Base-by-base conservation (phyloP, 2,888 invertebrate species). In the Marronus borbonicus region DNA sequence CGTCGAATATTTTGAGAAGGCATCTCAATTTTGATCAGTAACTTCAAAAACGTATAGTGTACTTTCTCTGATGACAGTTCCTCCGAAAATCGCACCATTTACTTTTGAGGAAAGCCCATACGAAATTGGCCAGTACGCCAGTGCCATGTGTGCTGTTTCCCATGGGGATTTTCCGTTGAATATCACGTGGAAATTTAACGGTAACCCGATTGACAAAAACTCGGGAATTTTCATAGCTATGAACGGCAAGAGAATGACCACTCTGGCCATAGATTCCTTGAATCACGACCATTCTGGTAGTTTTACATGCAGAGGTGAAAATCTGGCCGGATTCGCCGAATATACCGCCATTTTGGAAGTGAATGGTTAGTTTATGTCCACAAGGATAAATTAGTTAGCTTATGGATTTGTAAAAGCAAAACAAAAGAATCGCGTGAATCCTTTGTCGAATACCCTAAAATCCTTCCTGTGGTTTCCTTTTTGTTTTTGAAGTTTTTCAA, bases 11-110 rank as follows among this genome's bases (percentile, higher is more conserved):
- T 2, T 24, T 24, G 24, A 24, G 24, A 39, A 39, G 8, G 8
- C 39, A 39, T 62, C 28, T 28, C 10, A 24, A 44, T 50, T 66
- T 62, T 36, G 3, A 36, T 5, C 31, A 36, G 31, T 36, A 39
- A 10, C 64, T 76, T 20, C 14, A 12, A 0, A 4, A 17, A 12
- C 24, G 28, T 50, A 28, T 39, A 55, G 12, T n/a, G 7, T 10
- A 17, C 10, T 14, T 8, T 70, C 31, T 55, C 55, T 28, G 84
- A 88, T 28, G 84, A 88, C 90, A 95, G 94, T 95, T 89, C 91
- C 92, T 85, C 95, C 95, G 80, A 93, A 93, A 90, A 93, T 94
- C 85, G 91, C 93, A 81, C 92, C 92, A 80, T 94, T 94, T 86
- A 87, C 90, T 80, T 93, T 94, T 84, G 94, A 93, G 80, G 92